Evolutionary conservation across 2,113 vertebrate genomes (phyloP).

Genomic region (Campylomormyrus tamandua): DNA sequence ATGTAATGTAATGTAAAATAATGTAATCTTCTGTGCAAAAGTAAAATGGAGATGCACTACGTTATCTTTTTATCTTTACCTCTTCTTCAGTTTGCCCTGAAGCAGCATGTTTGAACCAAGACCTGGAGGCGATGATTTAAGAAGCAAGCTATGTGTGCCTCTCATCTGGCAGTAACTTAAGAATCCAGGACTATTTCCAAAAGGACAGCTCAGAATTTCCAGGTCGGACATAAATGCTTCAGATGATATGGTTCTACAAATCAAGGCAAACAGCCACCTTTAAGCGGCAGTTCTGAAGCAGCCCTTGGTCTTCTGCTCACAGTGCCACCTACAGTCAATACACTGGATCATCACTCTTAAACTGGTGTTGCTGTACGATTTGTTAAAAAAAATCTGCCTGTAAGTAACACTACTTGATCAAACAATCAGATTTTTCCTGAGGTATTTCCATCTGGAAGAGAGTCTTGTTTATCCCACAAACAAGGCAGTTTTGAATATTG

Average conservation of each 20-base stretch:
- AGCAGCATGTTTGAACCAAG: neutral
- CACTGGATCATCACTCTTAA: neutral
- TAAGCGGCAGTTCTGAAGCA: neutral
- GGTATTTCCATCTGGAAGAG: neutral
- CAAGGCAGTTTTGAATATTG: neutral
- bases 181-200: neutral
- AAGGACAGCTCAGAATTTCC: constrained; percentile 1
- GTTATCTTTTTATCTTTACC: neutral
- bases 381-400: neutral
- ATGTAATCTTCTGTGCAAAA: neutral
- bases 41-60: neutral
- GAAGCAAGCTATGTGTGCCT: neutral
- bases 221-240: neutral
- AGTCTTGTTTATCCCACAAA: neutral
- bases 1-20: too few species aligned
- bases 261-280: neutral
- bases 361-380: neutral
- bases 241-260: neutral
- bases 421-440: neutral
- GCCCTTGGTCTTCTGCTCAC: neutral
- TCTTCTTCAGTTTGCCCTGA: neutral
- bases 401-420: neutral
- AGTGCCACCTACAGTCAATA: neutral
- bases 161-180: neutral
- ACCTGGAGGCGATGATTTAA: neutral